phyloP scores from a whole-genome alignment of 2,113 vertebrate genomes.

The Heptranchias perlo region DNA sequence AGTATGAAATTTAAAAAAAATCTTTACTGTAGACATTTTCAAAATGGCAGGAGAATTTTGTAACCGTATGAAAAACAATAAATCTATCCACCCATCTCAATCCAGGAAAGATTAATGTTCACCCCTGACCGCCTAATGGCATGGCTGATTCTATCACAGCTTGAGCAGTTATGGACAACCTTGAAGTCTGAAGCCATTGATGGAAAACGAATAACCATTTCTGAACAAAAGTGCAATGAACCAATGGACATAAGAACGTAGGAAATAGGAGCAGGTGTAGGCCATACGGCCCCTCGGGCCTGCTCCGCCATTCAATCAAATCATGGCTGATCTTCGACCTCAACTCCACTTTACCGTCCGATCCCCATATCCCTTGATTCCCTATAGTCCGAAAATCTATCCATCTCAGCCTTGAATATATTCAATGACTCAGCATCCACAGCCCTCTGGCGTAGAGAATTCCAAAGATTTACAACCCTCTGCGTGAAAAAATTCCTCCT shows the following conservation, averaged over 20 bases:
- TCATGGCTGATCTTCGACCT: no score
- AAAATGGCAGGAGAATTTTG: background rate
- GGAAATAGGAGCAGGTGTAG: no score
- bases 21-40: background rate
- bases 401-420: no score
- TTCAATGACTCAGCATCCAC: no score
- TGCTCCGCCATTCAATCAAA: no score
- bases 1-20: background rate
- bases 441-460: no score
- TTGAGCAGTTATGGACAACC: background rate
- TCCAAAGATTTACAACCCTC: no score
- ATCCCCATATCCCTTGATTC: no score
- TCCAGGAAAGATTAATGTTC: background rate
- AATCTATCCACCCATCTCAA: background rate
- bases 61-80: background rate
- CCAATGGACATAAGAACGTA: background rate
- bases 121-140: background rate
- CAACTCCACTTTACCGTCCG: no score
- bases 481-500: no score
- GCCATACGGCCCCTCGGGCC: no score
- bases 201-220: background rate
- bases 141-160: background rate
- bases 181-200: background rate
- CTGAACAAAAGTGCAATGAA: slow-evolving; percentile 5
- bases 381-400: no score